phyloP scores from a whole-genome alignment of 64 coral and sea anemone genomes.

The Catalaphyllia jardinei region DNA sequence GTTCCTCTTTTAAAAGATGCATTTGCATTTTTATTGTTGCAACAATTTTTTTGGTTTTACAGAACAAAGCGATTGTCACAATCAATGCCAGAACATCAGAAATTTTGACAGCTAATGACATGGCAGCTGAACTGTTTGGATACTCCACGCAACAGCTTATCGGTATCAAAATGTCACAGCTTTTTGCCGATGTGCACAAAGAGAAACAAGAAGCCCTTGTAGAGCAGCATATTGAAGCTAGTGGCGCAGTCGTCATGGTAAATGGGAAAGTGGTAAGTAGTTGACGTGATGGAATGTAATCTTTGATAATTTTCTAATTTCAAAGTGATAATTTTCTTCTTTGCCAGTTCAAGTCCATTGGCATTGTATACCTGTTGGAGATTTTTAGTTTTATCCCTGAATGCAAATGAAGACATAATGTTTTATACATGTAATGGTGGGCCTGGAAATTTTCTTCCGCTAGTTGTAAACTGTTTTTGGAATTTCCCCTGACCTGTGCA shows the following conservation, averaged over 20 bases:
- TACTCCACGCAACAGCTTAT: slow-evolving; percentile 84
- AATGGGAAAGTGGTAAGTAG: slow-evolving; percentile 95
- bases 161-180: slow-evolving; percentile 83
- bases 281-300: neutral
- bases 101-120: slow-evolving; percentile 90
- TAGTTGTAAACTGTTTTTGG: no score
- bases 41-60: neutral
- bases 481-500: no score
- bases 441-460: no score
- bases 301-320: neutral
- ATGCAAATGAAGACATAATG: no score
- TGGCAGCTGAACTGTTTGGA: slow-evolving; percentile 86
- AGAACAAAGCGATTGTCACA: slow-evolving; percentile 98
- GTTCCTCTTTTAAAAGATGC: no score
- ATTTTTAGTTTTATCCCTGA: no score
- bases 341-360: no score
- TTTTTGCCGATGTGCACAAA: slow-evolving; percentile 79
- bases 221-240: slow-evolving; percentile 93
- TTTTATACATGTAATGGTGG: no score
- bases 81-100: slow-evolving; percentile 99
- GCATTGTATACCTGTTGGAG: no score
- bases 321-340: no score
- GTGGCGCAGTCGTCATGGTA: slow-evolving; percentile 90
- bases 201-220: slow-evolving; percentile 91
- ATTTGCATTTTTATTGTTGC: no score